Evolutionary conservation across 2,113 vertebrate species (phyloP).

Genomic region (Phoxinus phoxinus): DNA sequence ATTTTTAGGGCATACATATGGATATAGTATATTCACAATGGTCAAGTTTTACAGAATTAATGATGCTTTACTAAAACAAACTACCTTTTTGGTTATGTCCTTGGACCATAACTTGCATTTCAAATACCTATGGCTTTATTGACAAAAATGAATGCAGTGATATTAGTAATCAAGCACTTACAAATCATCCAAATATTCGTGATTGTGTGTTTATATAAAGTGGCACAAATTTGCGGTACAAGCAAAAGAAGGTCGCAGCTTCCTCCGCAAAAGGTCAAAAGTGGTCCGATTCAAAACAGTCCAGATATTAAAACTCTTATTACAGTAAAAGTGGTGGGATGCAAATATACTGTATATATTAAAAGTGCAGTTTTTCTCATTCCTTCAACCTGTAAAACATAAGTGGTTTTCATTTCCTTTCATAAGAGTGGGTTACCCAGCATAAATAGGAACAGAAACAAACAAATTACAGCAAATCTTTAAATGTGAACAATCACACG

Average conservation of each 20-base stretch:
- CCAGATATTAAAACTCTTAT: conserved; percentile 13
- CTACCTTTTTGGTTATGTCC: conserved; percentile 25
- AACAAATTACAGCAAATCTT: conserved; percentile 29
- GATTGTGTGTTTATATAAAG: conserved; percentile 30
- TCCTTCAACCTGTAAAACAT: conserved; percentile 25
- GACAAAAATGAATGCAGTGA: conserved; percentile 4
- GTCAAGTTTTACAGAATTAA: neutral
- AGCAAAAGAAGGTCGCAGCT: neutral
- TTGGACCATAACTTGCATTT: conserved; percentile 19
- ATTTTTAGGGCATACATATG: neutral
- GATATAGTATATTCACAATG: conserved; percentile 25
- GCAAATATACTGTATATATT: conserved; percentile 41
- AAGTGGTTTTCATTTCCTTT: conserved; percentile 50
- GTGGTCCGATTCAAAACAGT: neutral
- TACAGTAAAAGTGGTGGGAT: conserved; percentile 31
- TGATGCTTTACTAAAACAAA: conserved; percentile 4
- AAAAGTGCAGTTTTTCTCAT: conserved; percentile 43
- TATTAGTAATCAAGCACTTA: neutral
- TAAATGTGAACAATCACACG: conserved; percentile 33
- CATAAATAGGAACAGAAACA: conserved; percentile 30
- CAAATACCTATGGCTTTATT: conserved; percentile 49
- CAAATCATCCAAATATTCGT: conserved; percentile 30
- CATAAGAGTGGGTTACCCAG: conserved; percentile 25
- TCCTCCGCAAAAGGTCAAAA: conserved; percentile 31
- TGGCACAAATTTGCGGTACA: conserved; percentile 36